Evolutionary conservation across 2,888 invertebrate genomes (phyloP).

Genomic region (Drosophila atripex): DNA sequence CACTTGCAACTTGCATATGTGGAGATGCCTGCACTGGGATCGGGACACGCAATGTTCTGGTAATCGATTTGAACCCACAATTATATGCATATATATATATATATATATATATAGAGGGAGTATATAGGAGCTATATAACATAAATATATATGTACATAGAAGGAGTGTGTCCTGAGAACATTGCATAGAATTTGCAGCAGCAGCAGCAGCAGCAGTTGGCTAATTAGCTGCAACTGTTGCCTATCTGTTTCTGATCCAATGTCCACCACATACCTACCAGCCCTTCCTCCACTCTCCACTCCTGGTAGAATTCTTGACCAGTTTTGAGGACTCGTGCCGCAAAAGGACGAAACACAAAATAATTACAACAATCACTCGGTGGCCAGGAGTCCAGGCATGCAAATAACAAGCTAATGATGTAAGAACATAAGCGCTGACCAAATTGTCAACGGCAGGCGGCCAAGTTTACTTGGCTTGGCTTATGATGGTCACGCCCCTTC

Average conservation of each 20-base stretch:
- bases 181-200: slow-evolving; percentile 60
- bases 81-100: slow-evolving; percentile 38
- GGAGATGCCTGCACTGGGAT: slow-evolving; percentile 6
- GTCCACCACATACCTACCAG: background rate
- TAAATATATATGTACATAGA: too few species aligned
- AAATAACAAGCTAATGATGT: slow-evolving; percentile 77
- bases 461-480: slow-evolving; percentile 30
- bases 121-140: background rate
- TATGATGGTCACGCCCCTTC: slow-evolving; percentile 43
- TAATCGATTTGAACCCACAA: slow-evolving; percentile 80
- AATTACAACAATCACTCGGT: slow-evolving; percentile 34
- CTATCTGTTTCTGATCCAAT: slow-evolving; percentile 14
- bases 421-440: slow-evolving; percentile 73
- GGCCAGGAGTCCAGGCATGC: slow-evolving; percentile 53
- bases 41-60: slow-evolving; percentile 47
- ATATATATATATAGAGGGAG: background rate
- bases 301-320: slow-evolving; percentile 4
- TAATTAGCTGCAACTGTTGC: slow-evolving; percentile 77
- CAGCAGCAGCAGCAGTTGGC: slow-evolving; percentile 77
- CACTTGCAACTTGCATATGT: slow-evolving; percentile 3
- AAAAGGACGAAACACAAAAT: slow-evolving; percentile 47
- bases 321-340: slow-evolving; percentile 67
- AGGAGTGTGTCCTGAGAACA: background rate
- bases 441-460: slow-evolving; percentile 70
- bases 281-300: background rate